Evolutionary conservation across 2,888 invertebrate genomes (phyloP).

Genomic region (Toxonevra muliebris): DNA sequence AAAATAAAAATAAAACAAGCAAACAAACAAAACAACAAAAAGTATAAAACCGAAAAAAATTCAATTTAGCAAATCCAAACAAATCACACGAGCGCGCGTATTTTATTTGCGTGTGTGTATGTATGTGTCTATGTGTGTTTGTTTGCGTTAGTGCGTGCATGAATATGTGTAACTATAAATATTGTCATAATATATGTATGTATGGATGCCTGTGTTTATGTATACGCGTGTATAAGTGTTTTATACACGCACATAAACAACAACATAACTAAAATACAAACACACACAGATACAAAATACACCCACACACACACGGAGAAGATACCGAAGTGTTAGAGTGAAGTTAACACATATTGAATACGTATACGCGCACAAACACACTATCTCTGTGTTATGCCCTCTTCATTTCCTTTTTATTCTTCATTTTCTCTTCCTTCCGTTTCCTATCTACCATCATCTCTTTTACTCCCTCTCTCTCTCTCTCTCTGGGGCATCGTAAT

Average conservation of each 20-base stretch:
- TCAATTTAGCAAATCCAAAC: constrained; percentile 49
- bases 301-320: constrained; percentile 20
- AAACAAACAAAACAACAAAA: too few relatives aligned
- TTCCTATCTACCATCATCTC: constrained; percentile 23
- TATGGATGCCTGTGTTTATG: background rate
- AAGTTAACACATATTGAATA: background rate
- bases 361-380: background rate
- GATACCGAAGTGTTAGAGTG: background rate
- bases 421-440: background rate
- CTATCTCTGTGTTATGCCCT: background rate
- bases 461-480: background rate
- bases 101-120: constrained; percentile 25
- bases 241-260: constrained; percentile 6
- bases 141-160: constrained; percentile 13
- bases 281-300: constrained; percentile 3
- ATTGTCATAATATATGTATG: constrained; percentile 14
- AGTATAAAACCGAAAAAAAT: constrained; percentile 34
- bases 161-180: constrained; percentile 22
- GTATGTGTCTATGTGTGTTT: constrained; percentile 27
- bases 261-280: constrained; percentile 5
- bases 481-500: constrained; percentile 41
- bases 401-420: background rate
- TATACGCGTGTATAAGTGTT: background rate
- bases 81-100: constrained; percentile 42
- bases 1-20: too few relatives aligned